Evolutionary conservation across 37 sponge, comb jelly and placozoan species (phyloP), one percentile per base, ranked within the genome.

Genomic region (Corticium candelabrum): DNA sequence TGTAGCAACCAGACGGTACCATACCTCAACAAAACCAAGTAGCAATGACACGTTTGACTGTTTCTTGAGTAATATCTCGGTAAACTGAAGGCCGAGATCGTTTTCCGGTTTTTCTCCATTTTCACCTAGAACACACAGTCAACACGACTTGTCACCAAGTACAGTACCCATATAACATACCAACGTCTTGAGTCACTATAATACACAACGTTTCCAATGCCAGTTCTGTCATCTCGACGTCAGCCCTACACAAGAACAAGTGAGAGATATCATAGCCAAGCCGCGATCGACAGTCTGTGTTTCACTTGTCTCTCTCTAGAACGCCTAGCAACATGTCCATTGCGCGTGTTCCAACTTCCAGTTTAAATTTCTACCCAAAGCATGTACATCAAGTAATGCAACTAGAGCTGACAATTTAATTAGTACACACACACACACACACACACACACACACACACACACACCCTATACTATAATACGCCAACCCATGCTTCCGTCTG

Each of bases 331-430:
- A 50, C 1, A 85, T 41, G 32, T 83, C 87, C 67, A 89, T 41
- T 38, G 89, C 86, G 40, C 80, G 86, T n/a, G 88, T 80, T 27
- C 96, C 96, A 67, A 96, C 96, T 77, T 96, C 96, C 37, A 68
- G 69, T 69, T 83, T 78, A 78, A 80, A 95, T 62, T 86, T 83
- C 87, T 84, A 77, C 1, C 15, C 36, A 75, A n/a, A 7, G 30
- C 38, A 31, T 36, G n/a, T 29, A 35, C 27, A 69, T 5, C 27
- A 3, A 69, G 32, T 33, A 69, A 77, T 68, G 30, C 34, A 67
- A 36, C 5, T 5, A 77, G 35, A 32, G 30, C 50, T 3, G 35
- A 34, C n/a, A n/a, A n/a, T n/a, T n/a, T n/a, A n/a, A n/a, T n/a
- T n/a, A n/a, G n/a, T n/a, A n/a, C n/a, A n/a, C 2, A 76, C 3